These are phyloP conservation scores for Morone saxatilis DNA, from an alignment of 2,113 vertebrate genomes.

Conservation along the genomic window DNA sequence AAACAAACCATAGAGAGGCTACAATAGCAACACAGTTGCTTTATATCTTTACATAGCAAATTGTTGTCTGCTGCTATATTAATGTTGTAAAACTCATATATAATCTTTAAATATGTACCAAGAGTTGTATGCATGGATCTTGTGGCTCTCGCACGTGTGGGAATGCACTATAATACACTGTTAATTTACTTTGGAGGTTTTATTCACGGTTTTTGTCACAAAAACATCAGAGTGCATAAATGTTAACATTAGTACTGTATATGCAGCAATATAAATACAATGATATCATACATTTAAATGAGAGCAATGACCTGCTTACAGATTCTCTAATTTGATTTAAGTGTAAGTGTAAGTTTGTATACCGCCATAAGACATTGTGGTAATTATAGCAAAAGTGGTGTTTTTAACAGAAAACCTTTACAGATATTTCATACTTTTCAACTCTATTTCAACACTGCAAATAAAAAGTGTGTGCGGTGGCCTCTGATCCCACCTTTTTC, in stretches of 20 bases:
- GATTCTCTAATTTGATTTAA: background rate
- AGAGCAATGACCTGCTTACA: background rate
- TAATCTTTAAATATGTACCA: no score
- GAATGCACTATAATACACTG: background rate
- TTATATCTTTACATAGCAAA: no score
- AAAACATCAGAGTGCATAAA: background rate
- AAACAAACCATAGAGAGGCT: no score
- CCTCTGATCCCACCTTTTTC: slow-evolving; percentile 1
- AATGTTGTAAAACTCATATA: no score
- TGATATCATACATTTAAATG: background rate
- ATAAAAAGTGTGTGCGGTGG: background rate
- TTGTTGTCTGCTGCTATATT: no score
- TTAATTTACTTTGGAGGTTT: background rate
- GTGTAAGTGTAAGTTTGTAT: background rate
- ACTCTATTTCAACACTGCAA: background rate
- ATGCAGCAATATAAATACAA: background rate
- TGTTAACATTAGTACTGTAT: background rate
- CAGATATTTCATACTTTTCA: background rate
- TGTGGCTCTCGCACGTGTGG: background rate
- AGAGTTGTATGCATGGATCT: background rate
- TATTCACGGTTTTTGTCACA: background rate
- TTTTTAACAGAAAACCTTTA: background rate
- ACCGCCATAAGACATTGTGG: background rate
- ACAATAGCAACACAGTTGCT: no score
- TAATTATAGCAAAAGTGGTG: no score